Evolutionary conservation across 1,140 invertebrate species (phyloP).

Genomic region (Drosophila pandora): DNA sequence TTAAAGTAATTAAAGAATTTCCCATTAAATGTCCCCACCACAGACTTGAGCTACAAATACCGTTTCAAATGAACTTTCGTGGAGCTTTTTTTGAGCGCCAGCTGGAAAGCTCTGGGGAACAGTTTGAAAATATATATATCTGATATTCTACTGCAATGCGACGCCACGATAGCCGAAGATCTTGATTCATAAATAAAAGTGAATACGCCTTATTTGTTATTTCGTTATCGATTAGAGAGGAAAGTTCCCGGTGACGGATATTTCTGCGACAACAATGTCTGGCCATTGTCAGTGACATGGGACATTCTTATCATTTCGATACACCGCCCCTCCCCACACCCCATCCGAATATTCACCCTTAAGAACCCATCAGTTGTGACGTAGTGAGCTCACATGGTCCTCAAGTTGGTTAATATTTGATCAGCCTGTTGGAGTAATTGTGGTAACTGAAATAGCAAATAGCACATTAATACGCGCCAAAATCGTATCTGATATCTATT

Average conservation of each 20-base stretch:
- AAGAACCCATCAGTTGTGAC: conserved; percentile 43
- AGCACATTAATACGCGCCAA: conserved; percentile 47
- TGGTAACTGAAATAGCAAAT: conserved; percentile 63
- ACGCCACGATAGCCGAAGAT: conserved; percentile 24
- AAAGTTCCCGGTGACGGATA: conserved; percentile 27
- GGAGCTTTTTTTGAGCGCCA: conserved; percentile 43
- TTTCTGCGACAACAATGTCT: conserved; percentile 38
- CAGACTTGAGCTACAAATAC: background rate
- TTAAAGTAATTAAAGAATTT: no score
- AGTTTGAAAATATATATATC: conserved; percentile 29
- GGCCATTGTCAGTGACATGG: conserved; percentile 34
- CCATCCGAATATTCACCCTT: background rate
- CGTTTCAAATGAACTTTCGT: conserved; percentile 14
- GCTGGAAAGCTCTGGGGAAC: conserved; percentile 19
- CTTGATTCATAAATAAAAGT: conserved; percentile 58
- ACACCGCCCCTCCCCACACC: conserved; percentile 28
- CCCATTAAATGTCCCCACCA: no score
- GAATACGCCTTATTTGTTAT: conserved; percentile 58
- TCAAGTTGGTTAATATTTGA: conserved; percentile 60
- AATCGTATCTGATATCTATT: conserved; percentile 58
- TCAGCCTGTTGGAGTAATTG: conserved; percentile 73
- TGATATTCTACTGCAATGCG: conserved; percentile 62
- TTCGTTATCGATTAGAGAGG: conserved; percentile 60
- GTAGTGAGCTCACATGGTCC: conserved; percentile 44
- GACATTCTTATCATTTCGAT: conserved; percentile 25